Percentiles rank a stretch among this genome's conserved stretches.
phyloP scores from a whole-genome alignment of 2,888 invertebrate genomes.

The Cremastinae sp. region DNA sequence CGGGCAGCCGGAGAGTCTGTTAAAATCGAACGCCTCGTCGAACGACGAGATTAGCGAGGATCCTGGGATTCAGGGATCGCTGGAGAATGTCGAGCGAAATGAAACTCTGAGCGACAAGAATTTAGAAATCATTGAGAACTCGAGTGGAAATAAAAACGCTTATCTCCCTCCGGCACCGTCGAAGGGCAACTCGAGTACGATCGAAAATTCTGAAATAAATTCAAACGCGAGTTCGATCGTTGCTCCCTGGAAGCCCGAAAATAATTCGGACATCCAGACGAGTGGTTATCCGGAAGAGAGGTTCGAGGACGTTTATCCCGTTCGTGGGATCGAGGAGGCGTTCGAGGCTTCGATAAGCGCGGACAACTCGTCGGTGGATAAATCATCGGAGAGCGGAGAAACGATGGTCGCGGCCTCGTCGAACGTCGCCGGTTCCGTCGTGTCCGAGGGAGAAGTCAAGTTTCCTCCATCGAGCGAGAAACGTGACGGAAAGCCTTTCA shows the following conservation, averaged over 20 bases:
- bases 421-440: slow-evolving; percentile 52
- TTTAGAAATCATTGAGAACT: too few species aligned
- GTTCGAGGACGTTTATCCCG: slow-evolving; percentile 20
- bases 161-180: neutral
- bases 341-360: slow-evolving; percentile 4
- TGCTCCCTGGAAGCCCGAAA: neutral
- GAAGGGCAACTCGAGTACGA: neutral
- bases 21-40: too few species aligned
- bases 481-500: slow-evolving; percentile 26
- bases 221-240: neutral
- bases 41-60: too few species aligned
- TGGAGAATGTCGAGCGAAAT: too few species aligned
- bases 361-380: slow-evolving; percentile 8
- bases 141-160: neutral
- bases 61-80: too few species aligned
- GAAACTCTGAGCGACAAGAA: too few species aligned
- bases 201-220: neutral
- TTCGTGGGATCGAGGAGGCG: slow-evolving; percentile 28
- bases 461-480: slow-evolving; percentile 25
- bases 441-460: slow-evolving; percentile 29
- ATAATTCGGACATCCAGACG: neutral
- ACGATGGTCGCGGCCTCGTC: slow-evolving; percentile 63
- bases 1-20: neutral
- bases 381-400: slow-evolving; percentile 46
- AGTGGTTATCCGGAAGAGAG: neutral